Base-by-base conservation (phyloP, 2,888 invertebrate genomes). In the Terebella lapidaria region DNA sequence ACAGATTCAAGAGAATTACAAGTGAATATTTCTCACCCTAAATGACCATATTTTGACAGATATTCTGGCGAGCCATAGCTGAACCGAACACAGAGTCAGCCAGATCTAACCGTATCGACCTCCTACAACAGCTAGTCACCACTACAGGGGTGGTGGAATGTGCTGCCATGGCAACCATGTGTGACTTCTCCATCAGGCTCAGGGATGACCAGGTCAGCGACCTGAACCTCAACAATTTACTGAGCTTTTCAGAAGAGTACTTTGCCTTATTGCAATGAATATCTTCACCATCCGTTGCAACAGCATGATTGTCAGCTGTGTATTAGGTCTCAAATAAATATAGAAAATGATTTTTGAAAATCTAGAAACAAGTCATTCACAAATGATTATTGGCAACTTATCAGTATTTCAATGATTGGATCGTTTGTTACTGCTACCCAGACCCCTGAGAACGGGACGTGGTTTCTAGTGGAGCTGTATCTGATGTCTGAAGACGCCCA, bases 381-480 rank as follows among this genome's bases (percentile, higher is more conserved):
- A n/a, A n/a, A n/a, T n/a, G n/a, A n/a, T n/a, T n/a, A n/a, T n/a
- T n/a, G n/a, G n/a, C n/a, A n/a, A n/a, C n/a, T n/a, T n/a, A n/a
- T n/a, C n/a, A n/a, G n/a, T n/a, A n/a, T n/a, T n/a, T n/a, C 49
- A 22, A 24, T 24, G 56, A 18, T 26, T 47, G 18, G 10, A 35
- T 35, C n/a, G n/a, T 15, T 35, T 35, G 42, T 35, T 35, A 35
- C 42, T 35, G 42, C 42, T 35, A 15, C 42, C 5, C 59, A 76
- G 76, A 22, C 72, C 71, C 78, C 78, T 25, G 77, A 77, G 63
- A 74, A 75, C 54, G 67, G 66, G 22, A 66, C 66, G 5, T 64
- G 47, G 10, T 76, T 78, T 63, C 56, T 72, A 3, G 68, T 77
- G 4, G 64, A 68, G 59, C 63, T 78, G 49, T 59, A 52, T 29